These are phyloP conservation scores for Shinisaurus crocodilurus DNA, from an alignment of 2,113 vertebrate species.

Conservation along the genomic window DNA sequence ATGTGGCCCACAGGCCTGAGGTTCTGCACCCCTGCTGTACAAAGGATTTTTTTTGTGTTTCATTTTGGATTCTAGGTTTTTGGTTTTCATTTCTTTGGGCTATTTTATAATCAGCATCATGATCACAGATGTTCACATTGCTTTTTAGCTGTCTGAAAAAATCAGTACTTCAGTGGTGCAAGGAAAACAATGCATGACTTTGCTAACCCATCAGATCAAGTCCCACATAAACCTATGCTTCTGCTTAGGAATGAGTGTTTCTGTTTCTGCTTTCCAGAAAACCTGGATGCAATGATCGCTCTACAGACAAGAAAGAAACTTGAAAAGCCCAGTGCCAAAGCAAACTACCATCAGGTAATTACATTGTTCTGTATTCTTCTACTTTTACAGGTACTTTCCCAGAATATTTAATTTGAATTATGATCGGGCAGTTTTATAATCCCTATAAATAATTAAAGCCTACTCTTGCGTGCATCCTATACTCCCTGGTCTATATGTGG, in stretches of 20 bases:
- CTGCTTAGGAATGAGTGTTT: not conserved
- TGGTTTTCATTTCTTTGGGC: too few species aligned
- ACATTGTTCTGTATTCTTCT: conserved; percentile 6
- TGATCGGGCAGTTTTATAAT: not conserved
- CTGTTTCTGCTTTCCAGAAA: conserved; percentile 81
- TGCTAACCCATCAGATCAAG: not conserved
- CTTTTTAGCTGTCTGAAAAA: not conserved
- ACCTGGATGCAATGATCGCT: conserved; percentile 95
- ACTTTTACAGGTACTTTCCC: not conserved
- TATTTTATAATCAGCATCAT: too few species aligned
- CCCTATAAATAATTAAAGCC: not conserved
- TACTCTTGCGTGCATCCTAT: too few species aligned
- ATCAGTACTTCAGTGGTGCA: not conserved
- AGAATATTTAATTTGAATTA: not conserved
- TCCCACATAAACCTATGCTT: not conserved
- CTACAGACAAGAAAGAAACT: conserved; percentile 95
- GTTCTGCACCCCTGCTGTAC: too few species aligned
- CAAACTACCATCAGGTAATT: conserved; percentile 82
- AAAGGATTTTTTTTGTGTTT: too few species aligned
- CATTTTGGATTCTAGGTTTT: too few species aligned
- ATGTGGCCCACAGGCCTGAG: too few species aligned
- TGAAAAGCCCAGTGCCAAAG: conserved; percentile 83
- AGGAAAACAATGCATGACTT: too few species aligned
- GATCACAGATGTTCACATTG: too few species aligned
- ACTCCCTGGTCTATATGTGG: not conserved